Percentiles rank a stretch among this genome's conserved stretches.
Evolutionary conservation across 1,140 invertebrate genomes (phyloP).

Genomic region (Portunus trituberculatus): DNA sequence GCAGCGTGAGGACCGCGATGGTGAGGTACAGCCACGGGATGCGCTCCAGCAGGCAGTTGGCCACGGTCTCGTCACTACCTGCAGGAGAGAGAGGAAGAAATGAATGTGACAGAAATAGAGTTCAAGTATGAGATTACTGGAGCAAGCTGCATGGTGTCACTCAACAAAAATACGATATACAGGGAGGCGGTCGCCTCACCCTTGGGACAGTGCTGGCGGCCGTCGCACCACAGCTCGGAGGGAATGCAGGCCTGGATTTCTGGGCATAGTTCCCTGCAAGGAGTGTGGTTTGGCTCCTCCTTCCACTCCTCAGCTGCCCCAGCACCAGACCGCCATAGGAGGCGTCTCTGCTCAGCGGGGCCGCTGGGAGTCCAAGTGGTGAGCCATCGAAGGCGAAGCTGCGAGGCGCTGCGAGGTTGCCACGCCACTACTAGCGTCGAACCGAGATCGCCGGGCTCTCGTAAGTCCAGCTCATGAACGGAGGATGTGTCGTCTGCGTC

Average conservation of each 20-base stretch:
- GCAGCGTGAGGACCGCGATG: slow-evolving; percentile 67
- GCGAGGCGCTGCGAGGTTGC: slow-evolving; percentile 72
- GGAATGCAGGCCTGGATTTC: slow-evolving; percentile 94
- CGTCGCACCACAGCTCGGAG: slow-evolving; percentile 92
- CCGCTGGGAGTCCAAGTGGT: slow-evolving; percentile 51
- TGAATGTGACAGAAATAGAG: neutral
- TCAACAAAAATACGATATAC: neutral
- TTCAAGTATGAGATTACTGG: neutral
- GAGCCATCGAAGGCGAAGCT: slow-evolving; percentile 62
- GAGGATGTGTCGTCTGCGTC: slow-evolving; percentile 53
- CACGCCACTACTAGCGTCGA: slow-evolving; percentile 71
- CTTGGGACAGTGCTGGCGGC: slow-evolving; percentile 79
- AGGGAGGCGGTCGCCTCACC: slow-evolving; percentile 60
- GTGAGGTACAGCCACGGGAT: slow-evolving; percentile 77
- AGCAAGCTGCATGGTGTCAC: neutral
- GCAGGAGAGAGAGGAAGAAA: neutral
- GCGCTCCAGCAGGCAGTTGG: slow-evolving; percentile 76
- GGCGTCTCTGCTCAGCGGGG: neutral
- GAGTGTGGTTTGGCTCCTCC: neutral
- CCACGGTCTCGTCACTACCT: slow-evolving; percentile 76
- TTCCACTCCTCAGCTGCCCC: slow-evolving; percentile 30
- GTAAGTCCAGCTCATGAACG: slow-evolving; percentile 45
- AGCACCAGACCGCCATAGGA: slow-evolving; percentile 79
- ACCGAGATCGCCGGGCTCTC: slow-evolving; percentile 46
- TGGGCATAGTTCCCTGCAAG: slow-evolving; percentile 90